These are phyloP conservation scores for Anthoscopus minutus DNA, from an alignment of 2,113 vertebrate species.

Conservation along the genomic window DNA sequence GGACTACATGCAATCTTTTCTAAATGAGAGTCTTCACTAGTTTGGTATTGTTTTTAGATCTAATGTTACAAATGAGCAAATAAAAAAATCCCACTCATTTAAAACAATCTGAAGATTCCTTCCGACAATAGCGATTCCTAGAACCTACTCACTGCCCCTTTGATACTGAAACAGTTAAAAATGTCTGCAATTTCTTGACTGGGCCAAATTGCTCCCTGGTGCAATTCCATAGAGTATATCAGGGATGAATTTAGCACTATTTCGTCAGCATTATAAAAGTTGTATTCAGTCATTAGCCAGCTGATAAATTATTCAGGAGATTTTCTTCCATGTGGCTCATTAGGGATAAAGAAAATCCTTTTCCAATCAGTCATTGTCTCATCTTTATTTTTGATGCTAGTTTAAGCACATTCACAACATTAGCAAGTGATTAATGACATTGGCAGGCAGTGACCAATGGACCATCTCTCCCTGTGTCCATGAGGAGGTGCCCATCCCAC, in stretches of 20 bases:
- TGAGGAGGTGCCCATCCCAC: not conserved
- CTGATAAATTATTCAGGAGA: constrained; percentile 47
- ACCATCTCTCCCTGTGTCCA: not conserved
- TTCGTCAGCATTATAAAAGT: constrained; percentile 24
- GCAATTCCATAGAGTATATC: not conserved
- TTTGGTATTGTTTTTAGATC: not conserved
- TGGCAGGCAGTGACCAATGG: not conserved
- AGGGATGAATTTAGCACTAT: constrained; percentile 23
- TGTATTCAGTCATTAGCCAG: not conserved
- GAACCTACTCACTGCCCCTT: not conserved
- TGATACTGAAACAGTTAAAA: constrained; percentile 11
- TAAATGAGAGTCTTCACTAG: not conserved
- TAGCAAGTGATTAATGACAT: not conserved
- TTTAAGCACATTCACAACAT: not conserved
- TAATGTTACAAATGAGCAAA: not conserved
- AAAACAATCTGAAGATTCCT: not conserved
- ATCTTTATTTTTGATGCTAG: not conserved
- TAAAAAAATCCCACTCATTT: not conserved
- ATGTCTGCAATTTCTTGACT: not conserved
- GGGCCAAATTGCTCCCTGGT: not conserved
- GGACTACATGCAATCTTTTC: not conserved
- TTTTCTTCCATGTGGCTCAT: not conserved
- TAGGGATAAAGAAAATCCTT: constrained; percentile 13
- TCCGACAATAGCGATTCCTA: not conserved
- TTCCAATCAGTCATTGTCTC: not conserved